Base-by-base conservation (phyloP, 2,888 invertebrate genomes). In the Rambutsinella grinnellia region DNA sequence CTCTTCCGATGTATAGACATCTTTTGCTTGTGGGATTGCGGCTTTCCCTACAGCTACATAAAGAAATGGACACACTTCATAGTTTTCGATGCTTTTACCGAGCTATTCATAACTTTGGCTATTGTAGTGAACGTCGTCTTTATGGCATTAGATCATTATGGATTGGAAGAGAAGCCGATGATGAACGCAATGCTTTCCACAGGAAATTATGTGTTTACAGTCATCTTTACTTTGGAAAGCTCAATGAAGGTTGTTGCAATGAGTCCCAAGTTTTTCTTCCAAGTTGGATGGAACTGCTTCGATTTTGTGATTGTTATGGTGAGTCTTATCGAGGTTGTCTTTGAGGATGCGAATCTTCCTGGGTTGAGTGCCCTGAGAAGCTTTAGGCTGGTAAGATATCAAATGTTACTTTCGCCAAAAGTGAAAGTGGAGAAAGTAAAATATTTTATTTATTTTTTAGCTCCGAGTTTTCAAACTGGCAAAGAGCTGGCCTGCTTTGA, bases 241-340 rank as follows among this genome's bases (percentile, higher is more conserved):
- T 21, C 28, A 10, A 79, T 97, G 88, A 99, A 99, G 88, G 89
- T 99, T 85, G 91, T 97, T 87, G 98, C 98, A 65, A 94, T 98
- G 94, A 97, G 96, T 88, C 97, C 97, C 76, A 94, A 96, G 87
- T 95, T 90, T 89, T 99, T 98, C 89, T 96, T 98, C 89, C 95
- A 96, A 90, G 97, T 97, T 88, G 96, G 96, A 84, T 99, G 98
- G 98, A 98, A 99, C 88, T 95, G 96, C 86, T 99, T 99, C 88
- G 98, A 99, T 90, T 96, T 76, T 49, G 49, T 78, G 2, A 98
- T 99, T 87, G 99, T 99, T 86, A 93, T 95, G 83, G 91, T 99
- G 86, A 98, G 97, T 84, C 89, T 98, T 84, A 89, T 97, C 86
- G 99, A 99, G 89, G 76, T 84, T 75, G 58, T 79, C 19, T 83